Conservation (phyloP, 2,888 invertebrate species). For the Malthinus seriepunctatus region DNA sequence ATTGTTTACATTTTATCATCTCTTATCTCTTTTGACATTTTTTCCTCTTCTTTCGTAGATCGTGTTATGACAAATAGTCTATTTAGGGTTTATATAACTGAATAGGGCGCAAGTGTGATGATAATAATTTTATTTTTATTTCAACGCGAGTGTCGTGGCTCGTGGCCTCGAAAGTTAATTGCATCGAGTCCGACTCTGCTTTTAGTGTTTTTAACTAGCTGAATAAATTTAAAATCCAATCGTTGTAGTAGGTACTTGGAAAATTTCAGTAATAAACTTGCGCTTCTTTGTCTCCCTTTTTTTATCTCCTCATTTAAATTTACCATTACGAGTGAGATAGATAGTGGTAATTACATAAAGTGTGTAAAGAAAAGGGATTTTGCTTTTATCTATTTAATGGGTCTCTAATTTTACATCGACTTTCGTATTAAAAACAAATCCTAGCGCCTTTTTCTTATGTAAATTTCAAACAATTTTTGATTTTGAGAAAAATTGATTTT, state of each 20-base stretch:
- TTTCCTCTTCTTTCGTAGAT: slow-evolving; percentile 2
- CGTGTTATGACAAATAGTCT: slow-evolving; percentile 16
- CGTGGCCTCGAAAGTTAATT: neutral
- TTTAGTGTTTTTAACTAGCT: neutral
- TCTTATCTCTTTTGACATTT: slow-evolving; percentile 32
- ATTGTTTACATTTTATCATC: slow-evolving; percentile 37
- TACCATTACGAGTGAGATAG: slow-evolving; percentile 11
- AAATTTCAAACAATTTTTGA: too few species aligned
- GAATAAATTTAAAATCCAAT: too few species aligned
- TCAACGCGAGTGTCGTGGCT: neutral
- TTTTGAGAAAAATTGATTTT: too few species aligned
- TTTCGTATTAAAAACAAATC: slow-evolving; percentile 11
- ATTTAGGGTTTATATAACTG: slow-evolving; percentile 14
- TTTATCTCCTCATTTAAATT: too few species aligned
- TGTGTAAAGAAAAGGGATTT: slow-evolving; percentile 6
- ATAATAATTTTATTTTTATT: neutral
- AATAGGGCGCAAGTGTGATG: neutral
- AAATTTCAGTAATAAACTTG: too few species aligned
- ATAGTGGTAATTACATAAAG: slow-evolving; percentile 14
- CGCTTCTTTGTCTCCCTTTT: too few species aligned
- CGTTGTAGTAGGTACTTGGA: too few species aligned
- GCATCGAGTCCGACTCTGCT: neutral
- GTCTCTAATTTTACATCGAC: slow-evolving; percentile 15
- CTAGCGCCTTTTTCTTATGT: slow-evolving; percentile 2
- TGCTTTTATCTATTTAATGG: slow-evolving; percentile 15